phyloP scores from a whole-genome alignment of 1,140 invertebrate genomes.

The Goniozus legneri region DNA sequence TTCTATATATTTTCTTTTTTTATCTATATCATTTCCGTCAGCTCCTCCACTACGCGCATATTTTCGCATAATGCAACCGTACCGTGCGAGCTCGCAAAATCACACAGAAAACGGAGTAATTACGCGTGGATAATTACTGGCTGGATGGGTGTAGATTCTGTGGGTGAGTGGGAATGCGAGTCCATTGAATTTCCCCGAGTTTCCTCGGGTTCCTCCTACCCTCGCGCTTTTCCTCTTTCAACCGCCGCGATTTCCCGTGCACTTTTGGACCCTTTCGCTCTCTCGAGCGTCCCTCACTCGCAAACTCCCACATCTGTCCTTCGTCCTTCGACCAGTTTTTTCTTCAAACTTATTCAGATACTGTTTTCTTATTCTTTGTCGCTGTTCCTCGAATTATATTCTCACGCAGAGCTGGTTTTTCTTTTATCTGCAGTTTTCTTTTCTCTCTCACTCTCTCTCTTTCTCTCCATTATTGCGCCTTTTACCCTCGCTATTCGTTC shows the following conservation, averaged over 20 bases:
- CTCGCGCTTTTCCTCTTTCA: too few relatives aligned
- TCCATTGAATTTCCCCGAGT: not conserved
- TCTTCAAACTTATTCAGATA: not conserved
- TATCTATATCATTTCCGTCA: too few relatives aligned
- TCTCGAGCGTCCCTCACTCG: not conserved
- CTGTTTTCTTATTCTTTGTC: not conserved
- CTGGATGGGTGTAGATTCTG: not conserved
- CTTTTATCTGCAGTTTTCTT: slow-evolving; percentile 1
- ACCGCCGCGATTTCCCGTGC: not conserved
- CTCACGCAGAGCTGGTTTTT: not conserved
- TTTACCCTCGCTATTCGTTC: too few relatives aligned
- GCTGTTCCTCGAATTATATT: not conserved
- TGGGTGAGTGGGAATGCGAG: not conserved
- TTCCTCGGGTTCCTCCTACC: too few relatives aligned
- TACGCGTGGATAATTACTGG: not conserved
- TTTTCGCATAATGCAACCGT: too few relatives aligned
- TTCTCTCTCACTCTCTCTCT: not conserved
- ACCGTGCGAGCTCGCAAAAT: too few relatives aligned
- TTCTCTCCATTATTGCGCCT: too few relatives aligned
- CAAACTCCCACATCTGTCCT: not conserved
- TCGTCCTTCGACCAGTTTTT: not conserved
- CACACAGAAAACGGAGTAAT: not conserved
- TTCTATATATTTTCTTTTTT: too few relatives aligned
- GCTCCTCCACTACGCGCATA: too few relatives aligned
- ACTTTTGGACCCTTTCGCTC: not conserved